These are phyloP conservation scores for Calyptomena viridis DNA, from an alignment of 2,113 vertebrate genomes.

Conservation along the genomic window DNA sequence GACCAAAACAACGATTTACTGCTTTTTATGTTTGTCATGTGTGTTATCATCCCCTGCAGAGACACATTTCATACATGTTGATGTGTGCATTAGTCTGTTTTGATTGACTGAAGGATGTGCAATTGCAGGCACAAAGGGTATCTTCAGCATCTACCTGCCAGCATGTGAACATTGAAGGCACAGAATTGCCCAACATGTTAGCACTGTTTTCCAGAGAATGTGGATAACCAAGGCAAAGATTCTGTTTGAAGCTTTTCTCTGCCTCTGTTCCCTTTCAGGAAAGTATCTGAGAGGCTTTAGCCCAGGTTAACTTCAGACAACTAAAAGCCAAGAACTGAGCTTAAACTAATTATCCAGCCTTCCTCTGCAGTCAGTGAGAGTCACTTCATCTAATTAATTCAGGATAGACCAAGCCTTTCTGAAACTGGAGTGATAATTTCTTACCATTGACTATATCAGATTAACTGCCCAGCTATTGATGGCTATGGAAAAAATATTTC, in stretches of 20 bases:
- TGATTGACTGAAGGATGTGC: neutral
- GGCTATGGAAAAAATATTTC: neutral
- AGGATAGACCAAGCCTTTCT: neutral
- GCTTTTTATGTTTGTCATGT: neutral
- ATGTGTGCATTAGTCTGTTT: neutral
- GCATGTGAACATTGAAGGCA: neutral
- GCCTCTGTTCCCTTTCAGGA: neutral
- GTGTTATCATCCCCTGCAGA: neutral
- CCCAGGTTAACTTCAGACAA: neutral
- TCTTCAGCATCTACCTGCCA: neutral
- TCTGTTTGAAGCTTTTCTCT: neutral
- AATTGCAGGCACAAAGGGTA: neutral
- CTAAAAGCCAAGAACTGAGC: neutral
- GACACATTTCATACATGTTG: neutral
- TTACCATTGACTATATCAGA: neutral
- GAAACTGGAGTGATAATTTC: neutral
- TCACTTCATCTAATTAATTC: neutral
- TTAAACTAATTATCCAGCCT: neutral
- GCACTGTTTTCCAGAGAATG: neutral
- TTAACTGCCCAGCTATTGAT: neutral
- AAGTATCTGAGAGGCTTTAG: neutral
- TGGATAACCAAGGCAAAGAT: neutral
- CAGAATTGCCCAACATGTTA: neutral
- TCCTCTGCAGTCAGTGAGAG: neutral
- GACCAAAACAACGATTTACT: neutral